Percentiles rank a stretch among this genome's conserved stretches.
These are phyloP conservation scores for Orycteropus afer DNA, from an alignment of 2,113 vertebrate species.

Conservation along the genomic window DNA sequence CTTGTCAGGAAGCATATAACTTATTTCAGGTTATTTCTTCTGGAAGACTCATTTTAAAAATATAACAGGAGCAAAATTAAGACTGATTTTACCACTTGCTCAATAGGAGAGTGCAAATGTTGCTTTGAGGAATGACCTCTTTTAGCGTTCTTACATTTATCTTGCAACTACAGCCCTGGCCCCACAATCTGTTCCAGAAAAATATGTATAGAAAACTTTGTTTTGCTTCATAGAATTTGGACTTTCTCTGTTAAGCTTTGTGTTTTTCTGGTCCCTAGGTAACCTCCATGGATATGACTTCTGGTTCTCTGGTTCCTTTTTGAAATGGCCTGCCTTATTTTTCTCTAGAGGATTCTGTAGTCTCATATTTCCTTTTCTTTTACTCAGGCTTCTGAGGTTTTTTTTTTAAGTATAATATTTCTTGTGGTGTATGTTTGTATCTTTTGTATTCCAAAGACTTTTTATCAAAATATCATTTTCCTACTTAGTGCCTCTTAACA, in stretches of 20 bases:
- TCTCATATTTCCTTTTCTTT: constrained; percentile 21
- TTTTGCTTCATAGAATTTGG: neutral
- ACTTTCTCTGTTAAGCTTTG: neutral
- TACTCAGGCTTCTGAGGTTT: neutral
- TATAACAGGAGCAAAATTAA: constrained; percentile 56
- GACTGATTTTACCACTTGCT: constrained; percentile 57
- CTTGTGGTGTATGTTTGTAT: neutral
- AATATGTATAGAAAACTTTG: neutral
- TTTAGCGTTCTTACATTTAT: neutral
- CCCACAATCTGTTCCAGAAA: neutral
- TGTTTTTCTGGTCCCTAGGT: neutral
- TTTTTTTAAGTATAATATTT: constrained; percentile 27
- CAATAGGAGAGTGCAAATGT: neutral
- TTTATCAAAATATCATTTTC: constrained; percentile 20
- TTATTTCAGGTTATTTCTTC: constrained; percentile 75
- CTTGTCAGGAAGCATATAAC: constrained; percentile 73
- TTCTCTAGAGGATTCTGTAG: neutral
- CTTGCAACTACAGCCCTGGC: neutral
- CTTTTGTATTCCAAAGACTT: neutral
- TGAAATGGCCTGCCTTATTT: neutral
- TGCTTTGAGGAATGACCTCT: neutral
- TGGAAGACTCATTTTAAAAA: constrained; percentile 58
- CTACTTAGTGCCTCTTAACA: neutral
- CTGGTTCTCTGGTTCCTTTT: neutral
- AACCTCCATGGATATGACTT: neutral